Evolutionary conservation across 1,140 invertebrate species (phyloP).

Genomic region (Drosophila tani): DNA sequence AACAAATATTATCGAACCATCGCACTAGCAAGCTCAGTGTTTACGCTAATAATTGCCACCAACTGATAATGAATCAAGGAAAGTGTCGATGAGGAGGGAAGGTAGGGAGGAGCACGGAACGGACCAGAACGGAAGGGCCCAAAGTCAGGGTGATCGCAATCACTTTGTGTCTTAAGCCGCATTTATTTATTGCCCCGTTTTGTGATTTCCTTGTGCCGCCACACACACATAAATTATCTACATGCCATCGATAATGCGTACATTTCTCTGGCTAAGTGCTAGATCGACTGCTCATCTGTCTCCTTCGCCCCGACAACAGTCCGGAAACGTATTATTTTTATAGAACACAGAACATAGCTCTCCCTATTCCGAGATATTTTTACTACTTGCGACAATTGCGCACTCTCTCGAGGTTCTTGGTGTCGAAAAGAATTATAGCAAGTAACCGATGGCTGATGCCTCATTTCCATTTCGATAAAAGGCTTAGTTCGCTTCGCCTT

Average conservation of each 20-base stretch:
- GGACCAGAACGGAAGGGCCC: not conserved
- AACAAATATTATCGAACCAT: constrained; percentile 36
- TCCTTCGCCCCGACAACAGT: constrained; percentile 23
- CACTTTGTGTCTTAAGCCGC: constrained; percentile 16
- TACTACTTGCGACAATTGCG: constrained; percentile 37
- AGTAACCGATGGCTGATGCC: not conserved
- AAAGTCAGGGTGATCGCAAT: not conserved
- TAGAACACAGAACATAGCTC: constrained; percentile 23
- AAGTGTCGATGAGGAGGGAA: constrained; percentile 1
- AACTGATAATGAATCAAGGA: constrained; percentile 19
- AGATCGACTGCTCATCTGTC: constrained; percentile 21
- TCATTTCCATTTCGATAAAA: constrained; percentile 7
- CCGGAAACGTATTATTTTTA: constrained; percentile 30
- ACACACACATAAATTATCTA: constrained; percentile 14
- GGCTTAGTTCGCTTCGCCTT: not conserved
- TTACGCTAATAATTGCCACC: constrained; percentile 20
- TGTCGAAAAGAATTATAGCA: not conserved
- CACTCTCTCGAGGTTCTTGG: not conserved
- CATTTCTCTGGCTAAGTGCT: constrained; percentile 18
- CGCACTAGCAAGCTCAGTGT: constrained; percentile 33
- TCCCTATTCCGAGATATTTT: constrained; percentile 19
- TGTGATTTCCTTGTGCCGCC: constrained; percentile 15
- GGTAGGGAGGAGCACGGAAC: not conserved
- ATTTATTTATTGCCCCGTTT: constrained; percentile 28
- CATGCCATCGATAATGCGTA: constrained; percentile 25